phyloP scores from a whole-genome alignment of 1,140 invertebrate species.

The Brachionus sp. region DNA sequence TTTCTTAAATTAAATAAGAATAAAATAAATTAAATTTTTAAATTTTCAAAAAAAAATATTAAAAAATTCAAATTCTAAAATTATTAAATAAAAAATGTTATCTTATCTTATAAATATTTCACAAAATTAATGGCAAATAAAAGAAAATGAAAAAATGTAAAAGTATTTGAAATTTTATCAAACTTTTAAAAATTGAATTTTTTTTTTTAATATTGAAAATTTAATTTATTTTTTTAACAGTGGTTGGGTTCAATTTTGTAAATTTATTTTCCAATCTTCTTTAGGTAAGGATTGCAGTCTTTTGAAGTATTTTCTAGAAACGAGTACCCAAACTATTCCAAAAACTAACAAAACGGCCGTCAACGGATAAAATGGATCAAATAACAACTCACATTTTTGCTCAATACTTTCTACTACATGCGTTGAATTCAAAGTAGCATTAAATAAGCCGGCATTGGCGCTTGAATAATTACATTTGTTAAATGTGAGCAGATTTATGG shows the following conservation, averaged over 20 bases:
- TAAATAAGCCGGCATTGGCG: neutral
- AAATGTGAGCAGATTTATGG: conserved; percentile 1
- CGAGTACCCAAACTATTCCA: conserved; percentile 5
- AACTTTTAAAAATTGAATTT: too few species aligned
- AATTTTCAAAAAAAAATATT: too few species aligned
- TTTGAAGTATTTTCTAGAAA: neutral
- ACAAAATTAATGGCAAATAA: too few species aligned
- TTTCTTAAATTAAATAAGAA: too few species aligned
- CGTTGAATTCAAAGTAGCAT: neutral
- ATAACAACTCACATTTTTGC: neutral
- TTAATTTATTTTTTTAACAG: too few species aligned
- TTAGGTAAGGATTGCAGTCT: neutral
- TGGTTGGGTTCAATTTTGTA: neutral
- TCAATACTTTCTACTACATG: neutral
- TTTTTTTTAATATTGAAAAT: too few species aligned
- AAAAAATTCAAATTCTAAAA: too few species aligned
- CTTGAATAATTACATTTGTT: neutral
- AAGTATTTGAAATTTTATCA: too few species aligned
- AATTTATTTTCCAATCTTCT: neutral
- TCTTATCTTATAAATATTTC: too few species aligned
- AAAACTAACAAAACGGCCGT: neutral
- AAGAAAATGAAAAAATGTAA: too few species aligned
- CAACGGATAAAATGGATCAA: conserved; percentile 32
- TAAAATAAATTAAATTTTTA: too few species aligned
- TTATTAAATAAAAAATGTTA: too few species aligned